Percentiles rank a stretch among this genome's conserved stretches.
Evolutionary conservation across 2,797 vertebrate species (phyloP).

Genomic region (Mus minutoides): DNA sequence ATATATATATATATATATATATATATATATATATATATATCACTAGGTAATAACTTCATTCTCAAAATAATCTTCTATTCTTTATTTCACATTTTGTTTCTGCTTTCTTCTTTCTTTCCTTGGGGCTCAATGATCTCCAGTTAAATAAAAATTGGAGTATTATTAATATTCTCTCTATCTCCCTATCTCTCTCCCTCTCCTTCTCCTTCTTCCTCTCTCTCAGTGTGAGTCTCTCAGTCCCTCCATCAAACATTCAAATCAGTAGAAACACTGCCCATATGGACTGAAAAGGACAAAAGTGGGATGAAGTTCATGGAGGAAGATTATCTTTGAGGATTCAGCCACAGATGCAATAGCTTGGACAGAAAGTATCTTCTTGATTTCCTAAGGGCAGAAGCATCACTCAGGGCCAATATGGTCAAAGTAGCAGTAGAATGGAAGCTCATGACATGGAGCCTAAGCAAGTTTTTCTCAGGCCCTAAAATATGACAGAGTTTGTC

Average conservation of each 20-base stretch:
- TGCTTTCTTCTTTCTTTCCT: neutral
- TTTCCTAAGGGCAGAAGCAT: neutral
- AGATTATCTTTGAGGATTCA: neutral
- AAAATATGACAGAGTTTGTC: neutral
- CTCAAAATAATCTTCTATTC: neutral
- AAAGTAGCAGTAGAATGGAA: neutral
- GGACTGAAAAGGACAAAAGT: neutral
- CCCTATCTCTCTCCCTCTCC: neutral
- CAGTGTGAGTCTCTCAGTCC: neutral
- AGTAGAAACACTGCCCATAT: neutral
- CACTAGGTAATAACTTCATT: neutral
- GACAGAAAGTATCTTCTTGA: neutral
- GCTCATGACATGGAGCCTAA: neutral
- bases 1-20: neutral
- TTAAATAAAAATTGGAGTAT: neutral
- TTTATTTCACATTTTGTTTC: neutral
- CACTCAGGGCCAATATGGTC: neutral
- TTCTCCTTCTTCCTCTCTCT: neutral
- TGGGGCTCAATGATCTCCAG: neutral
- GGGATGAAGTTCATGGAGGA: neutral
- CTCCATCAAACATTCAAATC: neutral
- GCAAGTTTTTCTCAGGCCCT: neutral
- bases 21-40: too few relatives aligned
- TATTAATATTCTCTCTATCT: neutral
- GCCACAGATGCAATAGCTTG: neutral